These are phyloP conservation scores for Sminthopsis crassicaudata DNA, from an alignment of 2,113 vertebrate genomes.

Conservation along the genomic window DNA sequence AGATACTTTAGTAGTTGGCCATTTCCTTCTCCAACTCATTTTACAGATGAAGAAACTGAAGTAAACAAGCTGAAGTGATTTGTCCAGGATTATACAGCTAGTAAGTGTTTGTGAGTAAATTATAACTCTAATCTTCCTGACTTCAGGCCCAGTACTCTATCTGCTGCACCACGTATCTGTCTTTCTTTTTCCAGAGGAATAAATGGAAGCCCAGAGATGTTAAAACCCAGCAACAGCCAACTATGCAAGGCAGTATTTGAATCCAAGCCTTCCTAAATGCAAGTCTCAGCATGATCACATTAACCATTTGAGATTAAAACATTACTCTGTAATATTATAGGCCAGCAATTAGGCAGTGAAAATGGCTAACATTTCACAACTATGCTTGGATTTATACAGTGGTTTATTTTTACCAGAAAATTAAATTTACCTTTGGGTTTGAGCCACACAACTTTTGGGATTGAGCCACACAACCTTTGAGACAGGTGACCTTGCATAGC, in stretches of 20 bases:
- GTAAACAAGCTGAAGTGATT: not conserved
- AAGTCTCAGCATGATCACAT: not conserved
- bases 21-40: too few relatives aligned
- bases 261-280: not conserved
- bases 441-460: not conserved
- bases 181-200: not conserved
- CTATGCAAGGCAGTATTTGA: not conserved
- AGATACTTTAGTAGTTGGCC: too few relatives aligned
- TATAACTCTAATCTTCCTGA: not conserved
- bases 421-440: not conserved
- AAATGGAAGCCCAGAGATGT: not conserved
- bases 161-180: not conserved
- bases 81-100: not conserved
- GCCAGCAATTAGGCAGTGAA: not conserved
- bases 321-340: not conserved
- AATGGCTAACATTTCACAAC: constrained; percentile 12
- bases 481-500: too few relatives aligned
- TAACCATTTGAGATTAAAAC: not conserved
- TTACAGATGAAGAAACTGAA: too few relatives aligned
- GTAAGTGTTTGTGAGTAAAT: not conserved
- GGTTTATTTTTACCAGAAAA: not conserved
- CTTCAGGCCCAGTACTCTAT: not conserved
- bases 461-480: not conserved
- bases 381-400: not conserved
- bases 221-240: not conserved